These are phyloP conservation scores for Archips xylosteana DNA, from an alignment of 2,888 invertebrate species.

Conservation along the genomic window DNA sequence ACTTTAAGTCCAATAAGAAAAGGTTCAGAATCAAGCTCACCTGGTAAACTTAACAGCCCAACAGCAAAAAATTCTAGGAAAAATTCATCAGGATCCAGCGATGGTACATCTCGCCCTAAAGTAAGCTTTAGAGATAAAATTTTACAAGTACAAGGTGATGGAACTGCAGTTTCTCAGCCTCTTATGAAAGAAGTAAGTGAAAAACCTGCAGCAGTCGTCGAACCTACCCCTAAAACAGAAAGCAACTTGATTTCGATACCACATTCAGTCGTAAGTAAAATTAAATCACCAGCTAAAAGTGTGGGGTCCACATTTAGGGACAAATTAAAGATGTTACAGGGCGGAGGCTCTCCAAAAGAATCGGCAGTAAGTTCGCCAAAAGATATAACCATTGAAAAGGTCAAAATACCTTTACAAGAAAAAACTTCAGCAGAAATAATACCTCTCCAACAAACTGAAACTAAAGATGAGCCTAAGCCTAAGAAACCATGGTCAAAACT, in stretches of 20 bases:
- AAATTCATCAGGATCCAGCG: constrained; percentile 79
- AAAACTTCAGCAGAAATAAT: constrained; percentile 68
- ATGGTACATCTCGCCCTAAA: constrained; percentile 80
- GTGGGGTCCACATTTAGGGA: constrained; percentile 80
- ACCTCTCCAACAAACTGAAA: constrained; percentile 62
- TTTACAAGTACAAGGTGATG: constrained; percentile 84
- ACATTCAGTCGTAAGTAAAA: constrained; percentile 82
- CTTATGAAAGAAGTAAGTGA: constrained; percentile 73
- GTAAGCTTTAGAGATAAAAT: constrained; percentile 88
- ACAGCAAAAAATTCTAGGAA: constrained; percentile 79
- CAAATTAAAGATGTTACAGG: constrained; percentile 79
- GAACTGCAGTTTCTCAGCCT: constrained; percentile 78
- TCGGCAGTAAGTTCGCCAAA: constrained; percentile 50
- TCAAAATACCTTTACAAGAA: constrained; percentile 60
- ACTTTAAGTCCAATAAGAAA: constrained; percentile 80
- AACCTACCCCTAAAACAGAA: constrained; percentile 79
- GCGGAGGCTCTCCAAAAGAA: constrained; percentile 67
- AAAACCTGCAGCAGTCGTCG: constrained; percentile 77
- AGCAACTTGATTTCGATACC: constrained; percentile 80
- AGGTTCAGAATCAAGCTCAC: constrained; percentile 80
- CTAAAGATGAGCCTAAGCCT: constrained; percentile 69
- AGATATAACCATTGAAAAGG: constrained; percentile 59
- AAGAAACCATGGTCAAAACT: constrained; percentile 92
- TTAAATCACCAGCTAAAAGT: constrained; percentile 81
- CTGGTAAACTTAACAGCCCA: constrained; percentile 80